Evolutionary conservation across 2,888 invertebrate genomes (phyloP).

Genomic region (Xestoiulus laeticollis): DNA sequence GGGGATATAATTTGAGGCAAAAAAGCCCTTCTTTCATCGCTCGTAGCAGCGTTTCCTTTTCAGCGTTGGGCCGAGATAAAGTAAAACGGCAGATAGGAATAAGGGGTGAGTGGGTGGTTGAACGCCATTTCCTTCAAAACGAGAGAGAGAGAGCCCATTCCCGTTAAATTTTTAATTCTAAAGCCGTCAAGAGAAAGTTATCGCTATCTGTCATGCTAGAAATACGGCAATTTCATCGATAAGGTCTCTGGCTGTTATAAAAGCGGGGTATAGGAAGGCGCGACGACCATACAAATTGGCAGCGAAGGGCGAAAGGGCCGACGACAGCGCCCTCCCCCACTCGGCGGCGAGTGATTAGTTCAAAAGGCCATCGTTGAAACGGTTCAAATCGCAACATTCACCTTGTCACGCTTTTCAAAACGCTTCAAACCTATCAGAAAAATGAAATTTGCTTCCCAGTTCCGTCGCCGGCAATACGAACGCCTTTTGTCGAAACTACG

Average conservation of each 20-base stretch:
- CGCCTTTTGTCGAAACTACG: neutral
- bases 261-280: neutral
- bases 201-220: conserved; percentile 54
- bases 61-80: conserved; percentile 48
- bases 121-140: conserved; percentile 40
- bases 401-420: neutral
- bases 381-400: neutral
- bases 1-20: conserved; percentile 50
- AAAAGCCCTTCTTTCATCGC: conserved; percentile 24
- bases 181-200: conserved; percentile 53
- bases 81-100: conserved; percentile 47
- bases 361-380: conserved; percentile 40
- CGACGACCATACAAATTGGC: conserved; percentile 34
- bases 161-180: conserved; percentile 53
- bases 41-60: conserved; percentile 46
- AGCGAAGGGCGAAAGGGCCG: neutral
- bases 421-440: conserved; percentile 15
- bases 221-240: conserved; percentile 53
- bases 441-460: conserved; percentile 44
- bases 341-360: conserved; percentile 39
- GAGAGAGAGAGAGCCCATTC: conserved; percentile 44
- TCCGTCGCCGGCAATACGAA: neutral
- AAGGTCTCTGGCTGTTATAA: conserved; percentile 38
- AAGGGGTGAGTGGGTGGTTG: neutral
- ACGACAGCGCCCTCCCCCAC: neutral